These are phyloP conservation scores for Drosophila peninsularis DNA, from an alignment of 2,888 invertebrate genomes.

Conservation along the genomic window DNA sequence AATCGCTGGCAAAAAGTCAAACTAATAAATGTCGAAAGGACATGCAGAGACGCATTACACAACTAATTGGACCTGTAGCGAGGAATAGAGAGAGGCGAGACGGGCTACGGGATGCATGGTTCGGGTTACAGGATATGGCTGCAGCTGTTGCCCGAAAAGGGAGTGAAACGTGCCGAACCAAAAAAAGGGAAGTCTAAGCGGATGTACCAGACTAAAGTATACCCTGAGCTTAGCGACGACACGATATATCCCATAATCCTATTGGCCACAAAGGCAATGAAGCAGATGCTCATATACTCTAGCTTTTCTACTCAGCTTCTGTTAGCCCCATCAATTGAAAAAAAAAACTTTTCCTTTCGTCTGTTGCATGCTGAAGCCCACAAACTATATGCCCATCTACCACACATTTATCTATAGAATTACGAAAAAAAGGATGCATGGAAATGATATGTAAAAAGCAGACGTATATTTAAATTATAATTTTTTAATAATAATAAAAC, in stretches of 20 bases:
- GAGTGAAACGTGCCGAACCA: slow-evolving; percentile 45
- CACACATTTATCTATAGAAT: neutral
- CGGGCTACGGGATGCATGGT: slow-evolving; percentile 2
- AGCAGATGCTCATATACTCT: too few species aligned
- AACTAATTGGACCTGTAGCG: slow-evolving; percentile 58
- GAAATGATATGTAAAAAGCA: slow-evolving; percentile 44
- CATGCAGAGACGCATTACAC: slow-evolving; percentile 43
- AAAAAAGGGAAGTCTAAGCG: neutral
- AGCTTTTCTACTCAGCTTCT: too few species aligned
- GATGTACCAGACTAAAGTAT: neutral
- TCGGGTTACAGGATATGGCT: slow-evolving; percentile 17
- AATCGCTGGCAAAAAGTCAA: slow-evolving; percentile 65
- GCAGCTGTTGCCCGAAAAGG: slow-evolving; percentile 58
- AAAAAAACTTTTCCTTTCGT: too few species aligned
- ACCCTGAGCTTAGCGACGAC: neutral
- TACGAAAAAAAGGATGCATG: neutral
- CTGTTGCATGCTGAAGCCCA: neutral
- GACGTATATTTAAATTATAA: slow-evolving; percentile 73
- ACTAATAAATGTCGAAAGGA: slow-evolving; percentile 69
- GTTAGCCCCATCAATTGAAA: too few species aligned
- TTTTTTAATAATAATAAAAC: slow-evolving; percentile 69
- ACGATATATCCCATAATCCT: too few species aligned
- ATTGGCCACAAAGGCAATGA: too few species aligned
- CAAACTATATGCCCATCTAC: neutral
- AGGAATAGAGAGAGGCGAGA: neutral